These are phyloP conservation scores for Delichon dasypus DNA, from an alignment of 2,797 vertebrate genomes.

Conservation along the genomic window DNA sequence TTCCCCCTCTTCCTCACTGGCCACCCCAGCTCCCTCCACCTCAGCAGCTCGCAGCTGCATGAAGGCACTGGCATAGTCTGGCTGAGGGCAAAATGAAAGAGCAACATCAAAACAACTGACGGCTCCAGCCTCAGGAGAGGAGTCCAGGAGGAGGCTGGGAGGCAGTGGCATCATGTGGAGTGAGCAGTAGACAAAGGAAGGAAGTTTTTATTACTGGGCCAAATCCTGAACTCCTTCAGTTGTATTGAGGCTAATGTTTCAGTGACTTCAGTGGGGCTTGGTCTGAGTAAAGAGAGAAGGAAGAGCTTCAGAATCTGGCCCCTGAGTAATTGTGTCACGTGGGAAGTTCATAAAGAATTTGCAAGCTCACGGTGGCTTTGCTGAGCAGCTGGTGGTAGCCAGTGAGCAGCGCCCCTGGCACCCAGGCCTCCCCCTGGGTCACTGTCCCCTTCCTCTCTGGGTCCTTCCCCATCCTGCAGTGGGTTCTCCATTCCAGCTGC, in stretches of 20 bases:
- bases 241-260: neutral
- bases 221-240: constrained; percentile 42
- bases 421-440: neutral
- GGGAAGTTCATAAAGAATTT: neutral
- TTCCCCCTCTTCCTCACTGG: neutral
- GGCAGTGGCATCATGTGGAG: neutral
- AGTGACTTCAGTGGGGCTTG: neutral
- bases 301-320: neutral
- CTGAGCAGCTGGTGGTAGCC: neutral
- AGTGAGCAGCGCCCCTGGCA: fast-evolving
- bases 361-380: neutral
- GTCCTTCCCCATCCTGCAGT: neutral
- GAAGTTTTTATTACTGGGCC: constrained; percentile 62
- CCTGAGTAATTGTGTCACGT: neutral
- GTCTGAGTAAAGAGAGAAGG: neutral
- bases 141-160: neutral
- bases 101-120: constrained; percentile 20
- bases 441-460: neutral
- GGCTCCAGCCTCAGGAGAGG: neutral
- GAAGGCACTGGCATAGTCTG: neutral
- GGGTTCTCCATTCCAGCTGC: fast-evolving
- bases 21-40: neutral
- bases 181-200: constrained; percentile 60
- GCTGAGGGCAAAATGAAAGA: neutral
- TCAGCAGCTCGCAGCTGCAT: neutral